Conservation (phyloP, 2,113 vertebrate genomes). For the Probosciger aterrimus region DNA sequence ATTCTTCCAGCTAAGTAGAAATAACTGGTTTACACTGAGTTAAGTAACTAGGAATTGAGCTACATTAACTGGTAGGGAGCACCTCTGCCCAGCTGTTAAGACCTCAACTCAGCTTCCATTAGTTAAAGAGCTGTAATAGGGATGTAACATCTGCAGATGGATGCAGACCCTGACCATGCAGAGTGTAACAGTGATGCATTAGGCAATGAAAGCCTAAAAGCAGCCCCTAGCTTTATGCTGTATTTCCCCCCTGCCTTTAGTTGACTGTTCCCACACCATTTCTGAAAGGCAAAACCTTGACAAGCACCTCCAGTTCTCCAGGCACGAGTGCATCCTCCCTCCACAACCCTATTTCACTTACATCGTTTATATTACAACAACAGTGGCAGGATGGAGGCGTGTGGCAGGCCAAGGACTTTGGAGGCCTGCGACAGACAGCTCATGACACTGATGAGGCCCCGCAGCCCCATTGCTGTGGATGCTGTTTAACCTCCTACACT, state of each 20-base stretch:
- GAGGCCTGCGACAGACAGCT: not conserved
- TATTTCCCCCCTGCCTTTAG: not conserved
- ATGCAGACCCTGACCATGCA: not conserved
- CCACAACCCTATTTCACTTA: rapidly evolving
- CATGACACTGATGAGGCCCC: rapidly evolving
- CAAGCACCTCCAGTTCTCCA: not conserved
- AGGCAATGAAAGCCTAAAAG: not conserved
- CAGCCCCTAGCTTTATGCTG: not conserved
- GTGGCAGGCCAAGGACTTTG: not conserved
- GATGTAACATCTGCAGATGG: not conserved
- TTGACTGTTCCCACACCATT: not conserved
- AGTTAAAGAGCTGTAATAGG: not conserved
- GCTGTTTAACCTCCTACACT: conserved; percentile 65
- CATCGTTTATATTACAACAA: not conserved
- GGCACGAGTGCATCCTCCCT: not conserved
- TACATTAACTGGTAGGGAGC: not conserved
- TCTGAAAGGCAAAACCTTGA: not conserved
- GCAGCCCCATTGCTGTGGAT: not conserved
- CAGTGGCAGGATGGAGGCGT: not conserved
- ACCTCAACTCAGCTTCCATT: not conserved
- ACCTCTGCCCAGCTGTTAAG: not conserved
- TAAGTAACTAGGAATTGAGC: not conserved
- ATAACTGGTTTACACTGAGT: not conserved
- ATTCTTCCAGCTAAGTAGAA: not conserved
- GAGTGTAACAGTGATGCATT: not conserved